Evolutionary conservation across 2,797 vertebrate genomes (phyloP), one percentile per base, ranked within the genome.

Genomic region (Moxostoma hubbsi): DNA sequence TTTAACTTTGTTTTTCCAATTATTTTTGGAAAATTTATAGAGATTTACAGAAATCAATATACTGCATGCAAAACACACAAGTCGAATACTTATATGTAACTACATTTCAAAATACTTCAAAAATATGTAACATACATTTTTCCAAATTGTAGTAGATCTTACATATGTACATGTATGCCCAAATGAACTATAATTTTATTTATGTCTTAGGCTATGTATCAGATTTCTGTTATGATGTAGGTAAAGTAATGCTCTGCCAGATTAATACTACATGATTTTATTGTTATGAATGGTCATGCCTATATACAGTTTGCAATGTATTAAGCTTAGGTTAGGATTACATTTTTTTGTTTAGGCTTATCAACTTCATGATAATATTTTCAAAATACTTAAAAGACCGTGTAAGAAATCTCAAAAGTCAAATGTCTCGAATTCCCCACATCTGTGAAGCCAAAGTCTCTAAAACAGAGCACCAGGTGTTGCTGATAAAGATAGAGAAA

Each of bases 401-500:
- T 63, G 63, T 73, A 79, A 68, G 73, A 84, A 88, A 86, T 77
- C 77, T 85, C n/a, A n/a, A 73, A 86, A 85, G 83, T 84, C 81
- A 77, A 85, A 87, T 86, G 85, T 87, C 80, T 89, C 85, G 70
- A 59, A 87, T 88, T 85, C 85, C 85, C 63, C 86, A 84, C 88
- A 89, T 89, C 86, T 89, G 88, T 84, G 82, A 86, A 87, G 86
- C 82, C 76, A 72, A 87, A 84, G 81, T 82, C 83, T 87, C 66
- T 77, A 81, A 85, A 76, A 55, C 58, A 81, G 75, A 83, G 74
- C 77, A 81, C 87, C 88, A 88, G 87, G 88, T 89, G 88, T 85
- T 89, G 88, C 85, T 87, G 86, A 88, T 88, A 86, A 89, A 89
- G 85, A 83, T 46, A 77, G 73, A 81, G 83, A 82, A 86, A 83